phyloP scores from a whole-genome alignment of 2,888 invertebrate genomes.

The Hypomecis atomaria region DNA sequence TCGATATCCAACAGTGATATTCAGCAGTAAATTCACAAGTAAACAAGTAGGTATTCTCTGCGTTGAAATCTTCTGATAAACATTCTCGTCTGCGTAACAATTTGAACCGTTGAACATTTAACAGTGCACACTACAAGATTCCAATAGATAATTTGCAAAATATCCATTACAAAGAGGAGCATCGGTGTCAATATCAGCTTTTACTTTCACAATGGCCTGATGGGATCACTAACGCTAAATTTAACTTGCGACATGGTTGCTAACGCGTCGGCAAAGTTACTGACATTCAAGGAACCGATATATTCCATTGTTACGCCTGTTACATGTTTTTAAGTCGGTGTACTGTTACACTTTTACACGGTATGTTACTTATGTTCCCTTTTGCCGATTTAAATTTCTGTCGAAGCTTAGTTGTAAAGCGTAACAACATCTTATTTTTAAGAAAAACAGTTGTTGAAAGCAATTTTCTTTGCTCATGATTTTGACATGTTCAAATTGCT shows the following conservation, averaged over 20 bases:
- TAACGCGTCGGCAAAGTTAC: constrained; percentile 65
- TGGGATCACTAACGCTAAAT: constrained; percentile 82
- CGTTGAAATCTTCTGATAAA: no score
- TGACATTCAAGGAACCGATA: constrained; percentile 73
- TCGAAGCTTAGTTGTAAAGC: background rate
- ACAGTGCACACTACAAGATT: background rate
- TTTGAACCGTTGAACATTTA: no score
- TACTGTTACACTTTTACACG: constrained; percentile 79
- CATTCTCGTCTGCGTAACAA: no score
- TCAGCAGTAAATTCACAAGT: no score
- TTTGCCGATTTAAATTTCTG: constrained; percentile 47
- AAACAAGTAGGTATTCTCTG: no score
- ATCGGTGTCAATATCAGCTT: constrained; percentile 55
- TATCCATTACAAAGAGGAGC: constrained; percentile 37
- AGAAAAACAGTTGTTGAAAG: background rate
- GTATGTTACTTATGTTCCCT: constrained; percentile 70
- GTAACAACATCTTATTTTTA: background rate
- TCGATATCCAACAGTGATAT: no score
- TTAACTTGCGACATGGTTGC: constrained; percentile 66
- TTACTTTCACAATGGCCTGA: constrained; percentile 67
- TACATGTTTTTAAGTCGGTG: constrained; percentile 55
- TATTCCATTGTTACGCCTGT: constrained; percentile 78
- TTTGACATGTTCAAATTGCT: no score
- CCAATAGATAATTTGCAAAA: constrained; percentile 14
- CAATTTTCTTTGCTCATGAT: no score